These are phyloP conservation scores for Xestia c-nigrum DNA, from an alignment of 2,888 invertebrate species.

Conservation along the genomic window DNA sequence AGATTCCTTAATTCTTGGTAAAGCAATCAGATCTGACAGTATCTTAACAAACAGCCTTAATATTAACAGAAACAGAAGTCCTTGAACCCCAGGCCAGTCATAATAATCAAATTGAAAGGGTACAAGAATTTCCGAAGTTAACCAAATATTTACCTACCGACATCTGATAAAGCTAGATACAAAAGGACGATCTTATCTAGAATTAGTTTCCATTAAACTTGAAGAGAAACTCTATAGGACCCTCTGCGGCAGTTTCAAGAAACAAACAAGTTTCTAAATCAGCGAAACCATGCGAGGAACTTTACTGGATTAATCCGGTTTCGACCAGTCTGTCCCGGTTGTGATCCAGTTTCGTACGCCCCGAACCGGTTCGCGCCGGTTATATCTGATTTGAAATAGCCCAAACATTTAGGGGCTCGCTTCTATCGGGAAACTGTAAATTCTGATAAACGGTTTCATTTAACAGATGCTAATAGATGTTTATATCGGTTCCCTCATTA, in stretches of 20 bases:
- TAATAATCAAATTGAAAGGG: slow-evolving; percentile 67
- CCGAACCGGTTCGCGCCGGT: slow-evolving; percentile 64
- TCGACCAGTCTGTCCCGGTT: slow-evolving; percentile 80
- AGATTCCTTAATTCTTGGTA: slow-evolving; percentile 17
- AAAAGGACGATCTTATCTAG: slow-evolving; percentile 75
- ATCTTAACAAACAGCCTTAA: slow-evolving; percentile 28
- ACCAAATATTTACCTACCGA: slow-evolving; percentile 68
- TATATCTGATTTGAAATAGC: slow-evolving; percentile 86
- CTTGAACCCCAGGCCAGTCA: slow-evolving; percentile 42
- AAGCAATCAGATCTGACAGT: slow-evolving; percentile 19
- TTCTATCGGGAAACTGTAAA: slow-evolving; percentile 65
- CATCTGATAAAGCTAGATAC: slow-evolving; percentile 63
- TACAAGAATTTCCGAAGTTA: slow-evolving; percentile 63
- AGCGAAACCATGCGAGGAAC: slow-evolving; percentile 87
- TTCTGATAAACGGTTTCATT: slow-evolving; percentile 64
- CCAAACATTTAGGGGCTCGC: slow-evolving; percentile 74
- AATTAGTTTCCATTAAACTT: slow-evolving; percentile 79
- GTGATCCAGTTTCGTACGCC: slow-evolving; percentile 75
- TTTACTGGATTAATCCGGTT: slow-evolving; percentile 86
- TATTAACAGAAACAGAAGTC: slow-evolving; percentile 30
- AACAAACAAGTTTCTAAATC: slow-evolving; percentile 89
- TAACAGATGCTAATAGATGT: slow-evolving; percentile 63
- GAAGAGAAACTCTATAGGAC: slow-evolving; percentile 65
- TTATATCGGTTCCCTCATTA: slow-evolving; percentile 58
- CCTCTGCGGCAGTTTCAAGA: slow-evolving; percentile 78